A percentile compares a stretch with the other conserved stretches of the same genome.
Conservation (phyloP, 1,140 invertebrate genomes). For the Bombus polaris region DNA sequence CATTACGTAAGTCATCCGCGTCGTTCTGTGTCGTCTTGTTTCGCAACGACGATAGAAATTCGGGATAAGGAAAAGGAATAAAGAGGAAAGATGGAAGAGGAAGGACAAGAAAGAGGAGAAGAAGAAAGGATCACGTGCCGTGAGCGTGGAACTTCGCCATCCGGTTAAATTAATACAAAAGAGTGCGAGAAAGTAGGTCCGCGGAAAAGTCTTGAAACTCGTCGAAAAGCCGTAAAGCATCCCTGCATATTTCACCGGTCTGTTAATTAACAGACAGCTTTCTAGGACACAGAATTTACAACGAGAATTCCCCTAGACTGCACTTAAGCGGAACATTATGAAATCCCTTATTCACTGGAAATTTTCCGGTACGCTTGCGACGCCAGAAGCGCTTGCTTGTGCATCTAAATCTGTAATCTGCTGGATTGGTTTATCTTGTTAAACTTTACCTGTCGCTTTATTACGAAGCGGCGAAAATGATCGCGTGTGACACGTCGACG, state of each 20-base stretch:
- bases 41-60: not conserved
- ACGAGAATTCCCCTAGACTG: slow-evolving; percentile 7
- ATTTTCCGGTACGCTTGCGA: slow-evolving; percentile 4
- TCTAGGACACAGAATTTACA: slow-evolving; percentile 41
- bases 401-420: not conserved
- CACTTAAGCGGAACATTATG: slow-evolving; percentile 36
- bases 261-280: slow-evolving; percentile 53
- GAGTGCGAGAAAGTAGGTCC: slow-evolving; percentile 34
- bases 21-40: not conserved
- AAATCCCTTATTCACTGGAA: slow-evolving; percentile 30
- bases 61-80: too few relatives aligned
- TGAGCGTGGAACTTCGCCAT: slow-evolving; percentile 24
- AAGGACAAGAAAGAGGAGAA: too few relatives aligned
- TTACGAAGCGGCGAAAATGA: too few relatives aligned
- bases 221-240: slow-evolving; percentile 40
- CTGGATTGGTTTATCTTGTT: slow-evolving; percentile 8
- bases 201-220: slow-evolving; percentile 35
- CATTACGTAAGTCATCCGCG: slow-evolving; percentile 1
- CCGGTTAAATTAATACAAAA: slow-evolving; percentile 51
- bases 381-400: not conserved
- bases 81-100: not conserved
- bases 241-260: slow-evolving; percentile 39
- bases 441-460: not conserved
- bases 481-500: not conserved
- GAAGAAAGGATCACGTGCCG: not conserved